Percentiles rank a stretch among this genome's conserved stretches.
phyloP scores from a whole-genome alignment of 2,797 vertebrate genomes.

The Pseudomugil tenellus region DNA sequence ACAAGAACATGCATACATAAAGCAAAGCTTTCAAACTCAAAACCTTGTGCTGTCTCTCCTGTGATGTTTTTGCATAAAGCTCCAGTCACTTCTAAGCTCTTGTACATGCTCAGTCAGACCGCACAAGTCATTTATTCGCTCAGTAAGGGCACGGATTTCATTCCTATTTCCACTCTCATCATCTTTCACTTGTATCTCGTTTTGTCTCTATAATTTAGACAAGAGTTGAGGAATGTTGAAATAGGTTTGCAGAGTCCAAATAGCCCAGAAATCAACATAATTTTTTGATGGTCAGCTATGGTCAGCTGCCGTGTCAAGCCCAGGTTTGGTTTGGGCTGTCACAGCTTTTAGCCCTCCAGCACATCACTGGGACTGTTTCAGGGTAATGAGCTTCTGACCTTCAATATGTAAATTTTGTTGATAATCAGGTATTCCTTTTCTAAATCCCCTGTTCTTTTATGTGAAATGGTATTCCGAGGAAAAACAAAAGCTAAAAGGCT shows the following conservation, averaged over 20 bases:
- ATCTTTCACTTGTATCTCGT: constrained; percentile 34
- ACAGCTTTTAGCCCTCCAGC: constrained; percentile 11
- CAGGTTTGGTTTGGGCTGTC: constrained; percentile 13
- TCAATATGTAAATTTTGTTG: constrained; percentile 29
- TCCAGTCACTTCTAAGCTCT: constrained; percentile 39
- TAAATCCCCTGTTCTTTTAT: constrained; percentile 48
- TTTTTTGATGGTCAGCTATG: constrained; percentile 20
- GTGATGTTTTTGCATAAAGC: constrained; percentile 45
- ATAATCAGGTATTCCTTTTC: constrained; percentile 18
- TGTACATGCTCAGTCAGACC: constrained; percentile 28
- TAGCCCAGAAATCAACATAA: constrained; percentile 18
- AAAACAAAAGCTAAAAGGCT: constrained; percentile 49
- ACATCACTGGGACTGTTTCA: constrained; percentile 6
- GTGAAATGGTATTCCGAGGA: constrained; percentile 50
- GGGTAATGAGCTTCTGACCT: constrained; percentile 20
- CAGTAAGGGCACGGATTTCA: constrained; percentile 50
- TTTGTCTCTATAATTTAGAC: constrained; percentile 29
- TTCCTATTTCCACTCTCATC: constrained; percentile 47
- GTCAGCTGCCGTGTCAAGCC: constrained; percentile 10
- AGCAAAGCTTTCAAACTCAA: constrained; percentile 46
- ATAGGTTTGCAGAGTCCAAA: constrained; percentile 11
- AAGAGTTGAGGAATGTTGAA: constrained; percentile 32
- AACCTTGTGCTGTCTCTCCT: constrained; percentile 32
- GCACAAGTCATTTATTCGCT: constrained; percentile 52
- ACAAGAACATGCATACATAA: constrained; percentile 16